A percentile compares a stretch with the other conserved stretches of the same genome.
phyloP scores from a whole-genome alignment of 1,140 invertebrate genomes.

The Ganaspis sp. region DNA sequence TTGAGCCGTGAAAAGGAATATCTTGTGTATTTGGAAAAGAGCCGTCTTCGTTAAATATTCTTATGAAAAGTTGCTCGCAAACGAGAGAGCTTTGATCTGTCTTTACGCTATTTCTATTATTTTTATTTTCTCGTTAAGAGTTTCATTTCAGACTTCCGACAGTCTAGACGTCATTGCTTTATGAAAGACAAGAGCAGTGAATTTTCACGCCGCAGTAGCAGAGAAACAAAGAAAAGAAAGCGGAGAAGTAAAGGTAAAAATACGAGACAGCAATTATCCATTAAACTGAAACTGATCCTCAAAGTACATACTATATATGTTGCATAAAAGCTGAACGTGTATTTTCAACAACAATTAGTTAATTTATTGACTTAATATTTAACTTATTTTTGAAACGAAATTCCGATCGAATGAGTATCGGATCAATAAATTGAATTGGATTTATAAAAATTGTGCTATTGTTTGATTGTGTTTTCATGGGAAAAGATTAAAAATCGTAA shows the following conservation, averaged over 20 bases:
- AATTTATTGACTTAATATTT: no score
- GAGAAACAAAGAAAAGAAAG: neutral
- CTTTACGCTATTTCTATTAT: constrained; percentile 10
- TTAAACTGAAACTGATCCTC: neutral
- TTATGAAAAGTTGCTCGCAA: constrained; percentile 9
- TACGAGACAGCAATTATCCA: neutral
- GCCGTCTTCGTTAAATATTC: neutral
- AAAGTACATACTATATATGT: no score
- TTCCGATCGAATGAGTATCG: no score
- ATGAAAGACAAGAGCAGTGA: neutral
- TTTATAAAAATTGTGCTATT: no score
- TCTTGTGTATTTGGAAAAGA: neutral
- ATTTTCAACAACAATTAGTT: no score
- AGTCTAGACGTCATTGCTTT: constrained; percentile 2
- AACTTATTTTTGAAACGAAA: no score
- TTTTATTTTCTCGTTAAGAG: constrained; percentile 10
- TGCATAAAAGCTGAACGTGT: no score
- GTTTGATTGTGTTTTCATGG: no score
- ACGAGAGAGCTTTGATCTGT: neutral
- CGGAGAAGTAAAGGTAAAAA: neutral
- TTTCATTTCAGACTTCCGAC: constrained; percentile 3
- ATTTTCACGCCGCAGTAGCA: neutral
- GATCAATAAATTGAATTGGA: no score
- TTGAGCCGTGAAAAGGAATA: neutral
- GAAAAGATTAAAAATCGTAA: no score